A percentile compares a stretch with the other conserved stretches of the same genome.
Evolutionary conservation across 2,797 vertebrate species (phyloP).

Genomic region (Odontamblyopus lacepedii): DNA sequence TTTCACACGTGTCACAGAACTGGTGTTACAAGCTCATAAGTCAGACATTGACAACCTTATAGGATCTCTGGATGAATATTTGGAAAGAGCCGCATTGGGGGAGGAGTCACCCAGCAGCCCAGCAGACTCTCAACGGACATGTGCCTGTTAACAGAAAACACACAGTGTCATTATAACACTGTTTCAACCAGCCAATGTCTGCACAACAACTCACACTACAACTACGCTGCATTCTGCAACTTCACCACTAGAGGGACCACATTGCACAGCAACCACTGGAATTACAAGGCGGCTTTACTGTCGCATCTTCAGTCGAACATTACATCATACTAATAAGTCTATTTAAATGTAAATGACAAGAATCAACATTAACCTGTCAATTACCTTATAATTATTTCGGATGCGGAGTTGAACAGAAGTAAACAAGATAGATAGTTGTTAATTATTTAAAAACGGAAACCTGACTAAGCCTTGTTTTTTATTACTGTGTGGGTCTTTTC

Average conservation of each 20-base stretch:
- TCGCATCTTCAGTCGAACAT: background rate
- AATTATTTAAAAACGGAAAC: slow-evolving; percentile 63
- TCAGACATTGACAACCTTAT: slow-evolving; percentile 83
- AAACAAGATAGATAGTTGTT: slow-evolving; percentile 14
- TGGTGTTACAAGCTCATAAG: slow-evolving; percentile 90
- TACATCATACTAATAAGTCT: background rate
- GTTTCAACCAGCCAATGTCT: background rate
- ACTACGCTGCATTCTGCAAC: slow-evolving; percentile 23
- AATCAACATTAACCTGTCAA: background rate
- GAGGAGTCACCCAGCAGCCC: slow-evolving; percentile 72
- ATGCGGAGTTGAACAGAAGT: background rate
- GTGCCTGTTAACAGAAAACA: slow-evolving; percentile 80
- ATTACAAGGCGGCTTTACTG: background rate
- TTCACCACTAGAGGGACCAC: slow-evolving; percentile 41
- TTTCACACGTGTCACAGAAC: slow-evolving; percentile 86
- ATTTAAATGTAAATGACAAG: background rate
- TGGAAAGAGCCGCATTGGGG: slow-evolving; percentile 76
- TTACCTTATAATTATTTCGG: no score
- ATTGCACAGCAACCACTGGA: slow-evolving; percentile 11
- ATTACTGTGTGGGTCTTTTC: slow-evolving; percentile 33
- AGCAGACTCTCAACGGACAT: slow-evolving; percentile 71
- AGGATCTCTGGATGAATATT: slow-evolving; percentile 69
- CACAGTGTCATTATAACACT: background rate
- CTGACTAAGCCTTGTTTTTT: slow-evolving; percentile 30
- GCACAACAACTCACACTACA: background rate